These are phyloP conservation scores for Platygyra sinensis DNA, from an alignment of 64 coral and sea anemone genomes.

Conservation along the genomic window DNA sequence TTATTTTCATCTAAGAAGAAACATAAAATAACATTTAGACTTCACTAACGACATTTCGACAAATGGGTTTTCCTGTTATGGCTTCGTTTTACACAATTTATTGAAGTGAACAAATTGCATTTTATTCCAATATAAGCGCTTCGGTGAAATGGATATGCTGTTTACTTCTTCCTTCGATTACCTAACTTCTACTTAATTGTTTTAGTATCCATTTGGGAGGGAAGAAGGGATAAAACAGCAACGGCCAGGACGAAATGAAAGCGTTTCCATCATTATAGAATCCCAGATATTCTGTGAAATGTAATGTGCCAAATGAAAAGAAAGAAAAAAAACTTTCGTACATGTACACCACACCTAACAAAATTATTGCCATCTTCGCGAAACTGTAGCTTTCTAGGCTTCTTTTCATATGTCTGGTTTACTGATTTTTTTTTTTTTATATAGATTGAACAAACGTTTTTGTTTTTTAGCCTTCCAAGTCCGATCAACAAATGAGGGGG, in stretches of 20 bases:
- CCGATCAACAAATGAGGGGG: conserved; percentile 43
- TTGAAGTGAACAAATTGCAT: too few species aligned
- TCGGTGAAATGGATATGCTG: too few species aligned
- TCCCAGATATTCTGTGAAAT: too few species aligned
- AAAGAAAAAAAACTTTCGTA: too few species aligned
- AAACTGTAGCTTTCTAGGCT: neutral
- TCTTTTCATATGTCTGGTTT: neutral
- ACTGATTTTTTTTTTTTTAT: neutral
- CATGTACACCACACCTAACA: too few species aligned
- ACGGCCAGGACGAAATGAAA: too few species aligned
- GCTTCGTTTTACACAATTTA: too few species aligned
- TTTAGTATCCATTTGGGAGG: neutral
- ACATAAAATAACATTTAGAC: neutral
- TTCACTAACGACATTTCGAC: neutral
- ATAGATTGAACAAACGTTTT: neutral
- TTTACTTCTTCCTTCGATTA: neutral
- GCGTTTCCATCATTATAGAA: too few species aligned
- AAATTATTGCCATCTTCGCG: too few species aligned
- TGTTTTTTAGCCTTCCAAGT: neutral
- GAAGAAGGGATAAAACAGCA: neutral
- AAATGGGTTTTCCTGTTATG: too few species aligned
- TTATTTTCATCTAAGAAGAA: neutral
- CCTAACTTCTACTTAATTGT: neutral
- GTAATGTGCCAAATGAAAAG: too few species aligned
- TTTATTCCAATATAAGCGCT: too few species aligned